These are phyloP conservation scores for Lithophane ornitopus DNA, from an alignment of 2,888 invertebrate species.

Conservation along the genomic window DNA sequence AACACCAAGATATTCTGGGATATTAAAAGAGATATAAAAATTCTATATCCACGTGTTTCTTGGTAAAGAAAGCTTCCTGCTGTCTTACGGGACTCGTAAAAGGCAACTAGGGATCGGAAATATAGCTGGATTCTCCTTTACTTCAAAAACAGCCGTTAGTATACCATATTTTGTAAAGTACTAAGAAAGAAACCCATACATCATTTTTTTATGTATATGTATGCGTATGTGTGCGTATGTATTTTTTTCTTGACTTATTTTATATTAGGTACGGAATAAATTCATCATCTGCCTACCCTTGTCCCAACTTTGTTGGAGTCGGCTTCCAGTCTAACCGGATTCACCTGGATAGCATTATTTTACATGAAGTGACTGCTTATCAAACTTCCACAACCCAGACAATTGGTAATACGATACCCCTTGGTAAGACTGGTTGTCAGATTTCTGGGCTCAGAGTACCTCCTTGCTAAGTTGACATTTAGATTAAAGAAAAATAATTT, in stretches of 20 bases:
- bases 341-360: too few species aligned
- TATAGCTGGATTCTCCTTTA: background rate
- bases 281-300: too few species aligned
- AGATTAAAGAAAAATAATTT: background rate
- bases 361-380: too few species aligned
- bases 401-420: too few species aligned
- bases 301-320: too few species aligned
- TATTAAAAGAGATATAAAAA: conserved; percentile 42
- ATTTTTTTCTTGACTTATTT: background rate
- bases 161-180: background rate
- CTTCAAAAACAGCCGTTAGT: background rate
- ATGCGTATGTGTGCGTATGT: too few species aligned
- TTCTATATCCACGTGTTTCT: conserved; percentile 8
- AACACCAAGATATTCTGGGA: conserved; percentile 60
- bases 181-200: background rate
- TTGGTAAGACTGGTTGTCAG: too few species aligned
- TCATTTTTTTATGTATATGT: too few species aligned
- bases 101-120: background rate
- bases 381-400: too few species aligned
- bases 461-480: background rate
- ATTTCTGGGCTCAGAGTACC: background rate
- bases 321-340: too few species aligned
- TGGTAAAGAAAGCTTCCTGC: background rate
- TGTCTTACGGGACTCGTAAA: conserved; percentile 41
- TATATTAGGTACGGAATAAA: background rate